Evolutionary conservation across 2,113 vertebrate species (phyloP), one percentile per base, ranked within the genome.

Genomic region (Semicossyphus pulcher): DNA sequence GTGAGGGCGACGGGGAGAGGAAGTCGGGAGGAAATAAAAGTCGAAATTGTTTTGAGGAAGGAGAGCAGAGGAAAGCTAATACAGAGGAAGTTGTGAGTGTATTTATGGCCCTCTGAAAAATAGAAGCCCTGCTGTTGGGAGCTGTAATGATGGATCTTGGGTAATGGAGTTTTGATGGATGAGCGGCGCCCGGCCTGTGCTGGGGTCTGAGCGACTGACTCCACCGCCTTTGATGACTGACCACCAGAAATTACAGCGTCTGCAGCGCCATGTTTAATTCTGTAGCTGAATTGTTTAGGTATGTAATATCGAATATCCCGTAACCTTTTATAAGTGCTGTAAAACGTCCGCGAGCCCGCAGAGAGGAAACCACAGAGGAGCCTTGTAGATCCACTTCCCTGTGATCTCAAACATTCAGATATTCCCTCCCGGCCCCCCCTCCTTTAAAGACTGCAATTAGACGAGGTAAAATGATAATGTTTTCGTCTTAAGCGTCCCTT

Each of bases 151-250:
- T 90, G 88, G 76, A 93, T 91, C 76, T 79, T 85, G 76, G 86
- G 81, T 92, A 89, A 92, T 91, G 86, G 82, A 90, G 89, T 91
- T 91, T 85, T 93, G 91, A 92, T 91, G 85, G 86, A 93, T 87
- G 84, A 58, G 57, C 1, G 20, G 39, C 54, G 78, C 88, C 77
- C 59, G 75, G 76, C 31, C 12, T 2, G 51, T 29, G 53, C 72
- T 18, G 29, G 23, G 73, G 70, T 82, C 65, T 72, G 61, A 45
- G 47, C 70, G 67, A 39, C 32, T 44, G 45, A 57, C 72, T 78
- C 58, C 60, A 28, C 61, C 5, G 26, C 62, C n/a, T n/a, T n/a
- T n/a, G 52, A 36, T 75, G 81, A 86, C 71, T 69, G 59, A 49
- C 80, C 82, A 54, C 53, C 48, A 68, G 65, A 80, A 78, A 83